These are phyloP conservation scores for Chrosomus eos DNA, from an alignment of 2,797 vertebrate genomes.

Conservation along the genomic window DNA sequence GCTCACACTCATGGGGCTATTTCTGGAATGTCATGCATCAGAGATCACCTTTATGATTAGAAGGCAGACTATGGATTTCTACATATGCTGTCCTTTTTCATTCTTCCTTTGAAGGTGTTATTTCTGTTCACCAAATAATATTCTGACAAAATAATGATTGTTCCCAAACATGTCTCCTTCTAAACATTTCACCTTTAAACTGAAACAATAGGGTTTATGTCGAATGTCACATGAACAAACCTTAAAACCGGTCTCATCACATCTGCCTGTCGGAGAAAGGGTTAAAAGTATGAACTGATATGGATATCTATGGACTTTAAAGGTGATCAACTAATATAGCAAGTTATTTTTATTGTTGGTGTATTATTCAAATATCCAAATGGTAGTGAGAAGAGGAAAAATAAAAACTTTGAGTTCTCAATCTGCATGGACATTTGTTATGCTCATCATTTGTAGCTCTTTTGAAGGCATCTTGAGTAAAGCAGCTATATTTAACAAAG, in stretches of 20 bases:
- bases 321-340: too few relatives aligned
- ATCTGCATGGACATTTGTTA: too few relatives aligned
- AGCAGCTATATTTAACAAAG: neutral
- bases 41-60: conserved; percentile 9
- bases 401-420: too few relatives aligned
- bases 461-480: neutral
- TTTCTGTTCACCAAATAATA: neutral
- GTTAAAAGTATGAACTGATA: too few relatives aligned
- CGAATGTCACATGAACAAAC: too few relatives aligned
- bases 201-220: neutral
- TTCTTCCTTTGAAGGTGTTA: neutral
- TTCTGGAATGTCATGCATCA: conserved; percentile 7
- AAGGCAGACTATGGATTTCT: neutral
- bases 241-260: too few relatives aligned
- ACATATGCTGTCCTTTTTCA: neutral
- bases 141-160: neutral
- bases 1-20: neutral
- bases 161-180: neutral
- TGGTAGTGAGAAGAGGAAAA: too few relatives aligned
- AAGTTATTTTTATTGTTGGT: too few relatives aligned
- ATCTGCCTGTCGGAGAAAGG: too few relatives aligned
- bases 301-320: too few relatives aligned
- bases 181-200: neutral
- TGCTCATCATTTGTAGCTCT: too few relatives aligned
- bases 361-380: too few relatives aligned